Conservation (phyloP, 2,888 invertebrate species). For the Tiliacea citrago region DNA sequence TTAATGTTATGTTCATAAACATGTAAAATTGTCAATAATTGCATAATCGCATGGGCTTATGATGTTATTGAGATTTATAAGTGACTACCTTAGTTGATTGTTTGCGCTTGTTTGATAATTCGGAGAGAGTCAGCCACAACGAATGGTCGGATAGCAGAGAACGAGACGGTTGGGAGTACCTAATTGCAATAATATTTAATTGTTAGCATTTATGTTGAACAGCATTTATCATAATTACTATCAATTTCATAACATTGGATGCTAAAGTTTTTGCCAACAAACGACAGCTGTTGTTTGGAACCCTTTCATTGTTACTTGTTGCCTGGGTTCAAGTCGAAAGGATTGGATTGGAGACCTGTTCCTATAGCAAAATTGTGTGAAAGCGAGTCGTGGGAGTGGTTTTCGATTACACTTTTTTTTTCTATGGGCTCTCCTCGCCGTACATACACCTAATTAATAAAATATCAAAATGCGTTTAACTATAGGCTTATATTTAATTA, state of each 20-base stretch:
- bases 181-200: not conserved
- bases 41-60: constrained; percentile 6
- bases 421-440: not conserved
- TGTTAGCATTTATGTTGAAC: constrained; percentile 12
- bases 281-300: constrained; percentile 17
- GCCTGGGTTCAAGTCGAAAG: constrained; percentile 1
- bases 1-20: too few relatives aligned
- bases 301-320: constrained; percentile 28
- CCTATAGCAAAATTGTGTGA: not conserved
- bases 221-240: constrained; percentile 7
- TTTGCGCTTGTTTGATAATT: not conserved
- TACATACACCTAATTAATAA: not conserved
- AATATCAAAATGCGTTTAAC: not conserved
- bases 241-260: not conserved
- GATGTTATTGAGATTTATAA: not conserved
- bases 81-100: not conserved
- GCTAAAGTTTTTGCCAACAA: not conserved
- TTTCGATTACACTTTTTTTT: not conserved
- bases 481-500: constrained; percentile 1
- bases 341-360: constrained; percentile 12
- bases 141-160: not conserved
- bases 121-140: not conserved
- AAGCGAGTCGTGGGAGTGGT: not conserved
- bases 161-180: not conserved
- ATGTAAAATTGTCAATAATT: not conserved